A percentile compares a stretch with the other conserved stretches of the same genome.
These are phyloP conservation scores for Takifugu bimaculatus DNA, from an alignment of 2,113 vertebrate species.

Conservation along the genomic window DNA sequence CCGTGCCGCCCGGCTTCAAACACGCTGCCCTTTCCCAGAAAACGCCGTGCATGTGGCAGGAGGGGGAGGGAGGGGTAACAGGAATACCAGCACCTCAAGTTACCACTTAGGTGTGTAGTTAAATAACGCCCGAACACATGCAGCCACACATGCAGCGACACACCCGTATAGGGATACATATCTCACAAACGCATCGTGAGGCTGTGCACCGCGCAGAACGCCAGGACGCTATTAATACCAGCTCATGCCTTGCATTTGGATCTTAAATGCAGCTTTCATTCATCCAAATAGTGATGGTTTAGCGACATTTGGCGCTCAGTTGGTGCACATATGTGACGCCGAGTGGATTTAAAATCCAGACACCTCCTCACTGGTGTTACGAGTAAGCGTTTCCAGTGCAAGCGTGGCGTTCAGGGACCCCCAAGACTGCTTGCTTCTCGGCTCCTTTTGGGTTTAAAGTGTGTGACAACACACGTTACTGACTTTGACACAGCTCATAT, in stretches of 20 bases:
- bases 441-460: not conserved
- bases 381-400: not conserved
- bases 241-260: conserved; percentile 39
- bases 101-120: conserved; percentile 54
- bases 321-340: conserved; percentile 4
- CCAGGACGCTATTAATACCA: conserved; percentile 52
- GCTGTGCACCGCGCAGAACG: conserved; percentile 5
- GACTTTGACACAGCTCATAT: conserved; percentile 38
- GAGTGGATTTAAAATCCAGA: too few relatives aligned
- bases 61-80: conserved; percentile 46
- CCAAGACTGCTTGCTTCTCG: conserved; percentile 35
- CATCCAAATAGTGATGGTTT: conserved; percentile 40
- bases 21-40: conserved; percentile 71
- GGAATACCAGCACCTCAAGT: conserved; percentile 67
- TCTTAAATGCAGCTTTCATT: conserved; percentile 35
- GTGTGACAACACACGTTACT: not conserved
- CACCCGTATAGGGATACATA: conserved; percentile 38
- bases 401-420: conserved; percentile 6
- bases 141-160: conserved; percentile 39
- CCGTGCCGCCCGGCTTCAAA: conserved; percentile 76
- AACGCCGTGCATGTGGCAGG: conserved; percentile 66
- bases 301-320: conserved; percentile 37
- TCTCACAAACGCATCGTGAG: conserved; percentile 15
- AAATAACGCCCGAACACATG: conserved; percentile 41
- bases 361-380: too few relatives aligned